Base-by-base conservation (phyloP, 2,113 vertebrate genomes). In the Melanerpes aurifrons region DNA sequence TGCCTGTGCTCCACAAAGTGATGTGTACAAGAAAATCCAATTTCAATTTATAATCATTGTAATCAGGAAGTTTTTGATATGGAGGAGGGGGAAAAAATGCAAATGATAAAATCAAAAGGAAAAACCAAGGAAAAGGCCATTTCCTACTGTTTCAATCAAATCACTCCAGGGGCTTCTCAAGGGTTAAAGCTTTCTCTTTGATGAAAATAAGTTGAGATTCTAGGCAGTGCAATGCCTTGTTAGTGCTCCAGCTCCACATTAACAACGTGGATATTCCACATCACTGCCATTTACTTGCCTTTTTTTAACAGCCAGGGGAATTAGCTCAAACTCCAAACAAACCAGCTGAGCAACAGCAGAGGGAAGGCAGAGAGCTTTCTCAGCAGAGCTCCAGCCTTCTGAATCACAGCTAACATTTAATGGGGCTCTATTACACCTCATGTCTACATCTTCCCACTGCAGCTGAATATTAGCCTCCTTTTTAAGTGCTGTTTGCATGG, bases 381-480 rank as follows among this genome's bases (percentile, higher is more conserved):
- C 61, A 70, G 86, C 92, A 90, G 0, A 50, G 80, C 47, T 89
- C 57, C 82, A 90, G 59, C 58, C 84, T 47, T 37, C 78, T 82
- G 63, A 93, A 87, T 76, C 74, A 68, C 64, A 87, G 63, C 71
- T 71, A 61, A 62, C 57, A 62, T 85, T 84, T 87, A 89, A 91
- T 91, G 64, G 57, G 29, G 68, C 56, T 76, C 4, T 15, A 64
- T 85, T 53, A 87, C 0, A 2, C 58, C 78, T 80, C 0, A 4
- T 56, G 63, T 67, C 92, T 95, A 63, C 68, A 57, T 32, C 31
- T 87, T 64, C 57, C 73, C 37, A 7, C 72, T 85, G 68, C 83
- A 85, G 68, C 20, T 3, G 3, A 89, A 85, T 19, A 48, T 3
- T 4, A 61, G 17, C 68, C 76, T 80, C 67, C 82, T 76, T 85